Evolutionary conservation across 2,797 vertebrate genomes (phyloP), one percentile per base, ranked within the genome.

Genomic region (Xenops minutus): DNA sequence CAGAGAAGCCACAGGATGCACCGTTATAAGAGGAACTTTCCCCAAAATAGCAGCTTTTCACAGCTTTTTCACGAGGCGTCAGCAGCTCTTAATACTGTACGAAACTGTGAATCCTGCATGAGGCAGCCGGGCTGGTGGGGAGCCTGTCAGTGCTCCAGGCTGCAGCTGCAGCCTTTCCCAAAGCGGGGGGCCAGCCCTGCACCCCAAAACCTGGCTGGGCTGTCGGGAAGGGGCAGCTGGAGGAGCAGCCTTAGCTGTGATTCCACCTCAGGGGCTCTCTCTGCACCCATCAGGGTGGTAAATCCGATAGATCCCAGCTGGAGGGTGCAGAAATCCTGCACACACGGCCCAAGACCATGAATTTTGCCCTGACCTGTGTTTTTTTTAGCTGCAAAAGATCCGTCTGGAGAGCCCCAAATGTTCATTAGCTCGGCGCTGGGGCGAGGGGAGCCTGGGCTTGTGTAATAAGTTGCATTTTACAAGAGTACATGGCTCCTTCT

Each of bases 31-130:
- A 88, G 89, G 94, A 95, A 90, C 88, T 87, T 87, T 83, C 92
- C 95, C 93, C 91, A 94, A 94, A 92, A 94, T 86, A 96, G 95
- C 55, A 93, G 90, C 96, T 94, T 93, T 59, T 92, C 91, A 56
- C 92, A 84, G 89, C 19, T 93, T 87, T 88, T 93, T 88, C 89
- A 84, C 56, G 77, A 92, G 93, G 95, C 83, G 37, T 91, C 95
- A 82, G 90, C 83, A 77, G 91, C 95, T 74, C 89, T 92, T 88
- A 91, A 92, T 85, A 76, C 80, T 85, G 93, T 8, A 64, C 3
- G 84, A 97, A 89, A 78, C 95, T 88, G 90, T 87, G 96, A 96
- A 95, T 84, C 44, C 92, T 93, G 95, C 83, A 88, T 58, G 93
- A 94, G 89, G 94, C 79, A 52, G 61, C 61, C 49, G 37, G 41